phyloP scores from a whole-genome alignment of 2,888 invertebrate species.

The Tetragonula carbonaria region DNA sequence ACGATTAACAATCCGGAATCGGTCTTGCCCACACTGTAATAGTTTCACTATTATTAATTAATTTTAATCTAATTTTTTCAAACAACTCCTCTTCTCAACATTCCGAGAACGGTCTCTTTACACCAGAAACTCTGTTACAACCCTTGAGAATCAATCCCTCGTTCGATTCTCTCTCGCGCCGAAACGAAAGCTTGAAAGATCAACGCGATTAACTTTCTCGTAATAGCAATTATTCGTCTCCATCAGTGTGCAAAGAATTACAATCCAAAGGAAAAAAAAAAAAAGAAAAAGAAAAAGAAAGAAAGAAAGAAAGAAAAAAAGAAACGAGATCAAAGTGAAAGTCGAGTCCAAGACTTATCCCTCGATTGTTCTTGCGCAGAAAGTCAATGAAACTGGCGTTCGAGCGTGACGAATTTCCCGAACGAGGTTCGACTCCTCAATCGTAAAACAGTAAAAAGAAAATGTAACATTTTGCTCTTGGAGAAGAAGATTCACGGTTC shows the following conservation, averaged over 20 bases:
- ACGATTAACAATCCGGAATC: no score
- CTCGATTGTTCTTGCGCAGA: constrained; percentile 18
- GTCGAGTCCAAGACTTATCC: constrained; percentile 28
- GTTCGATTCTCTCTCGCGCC: not conserved
- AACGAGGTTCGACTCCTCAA: no score
- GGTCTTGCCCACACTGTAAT: no score
- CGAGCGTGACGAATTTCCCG: constrained; percentile 1
- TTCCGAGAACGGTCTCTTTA: no score
- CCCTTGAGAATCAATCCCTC: no score
- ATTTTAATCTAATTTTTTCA: no score
- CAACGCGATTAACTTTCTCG: constrained; percentile 29
- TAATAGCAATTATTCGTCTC: constrained; percentile 14
- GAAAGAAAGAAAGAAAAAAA: not conserved
- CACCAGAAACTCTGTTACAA: not conserved
- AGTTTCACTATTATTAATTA: no score
- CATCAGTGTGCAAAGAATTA: not conserved
- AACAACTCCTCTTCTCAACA: no score
- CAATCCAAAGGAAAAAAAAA: not conserved
- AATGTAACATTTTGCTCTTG: not conserved
- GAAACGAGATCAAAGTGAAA: constrained; percentile 30
- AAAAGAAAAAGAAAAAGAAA: not conserved
- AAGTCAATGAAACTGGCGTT: constrained; percentile 35
- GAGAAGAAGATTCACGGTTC: constrained; percentile 11
- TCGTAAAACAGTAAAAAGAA: not conserved
- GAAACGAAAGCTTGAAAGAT: not conserved